Conservation (phyloP, 2,888 invertebrate species). For the Rosalia funebris region DNA sequence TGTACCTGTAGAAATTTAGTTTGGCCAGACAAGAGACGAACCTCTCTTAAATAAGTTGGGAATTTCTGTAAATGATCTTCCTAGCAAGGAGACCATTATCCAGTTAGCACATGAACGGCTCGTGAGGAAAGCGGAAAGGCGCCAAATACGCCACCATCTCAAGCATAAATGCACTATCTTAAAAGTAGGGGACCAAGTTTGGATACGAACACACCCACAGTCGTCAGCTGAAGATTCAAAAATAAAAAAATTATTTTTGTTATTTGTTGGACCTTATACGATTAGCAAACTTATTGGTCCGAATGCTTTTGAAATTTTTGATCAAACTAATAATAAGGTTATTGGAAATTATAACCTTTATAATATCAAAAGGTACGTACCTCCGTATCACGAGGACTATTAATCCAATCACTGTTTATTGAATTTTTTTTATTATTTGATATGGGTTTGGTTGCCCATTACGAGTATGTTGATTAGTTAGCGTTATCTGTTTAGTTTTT, state of each 20-base stretch:
- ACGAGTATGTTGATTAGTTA: no score
- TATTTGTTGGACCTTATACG: background rate
- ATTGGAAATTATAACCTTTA: background rate
- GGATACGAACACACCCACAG: constrained; percentile 1
- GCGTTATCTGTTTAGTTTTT: no score
- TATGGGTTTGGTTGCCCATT: no score
- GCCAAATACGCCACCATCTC: background rate
- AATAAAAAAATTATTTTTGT: constrained; percentile 6
- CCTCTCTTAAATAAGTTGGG: background rate
- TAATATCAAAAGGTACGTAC: background rate
- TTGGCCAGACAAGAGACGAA: background rate
- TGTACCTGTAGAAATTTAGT: background rate
- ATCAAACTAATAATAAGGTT: background rate
- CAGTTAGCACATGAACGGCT: background rate
- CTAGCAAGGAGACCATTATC: no score
- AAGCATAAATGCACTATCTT: background rate
- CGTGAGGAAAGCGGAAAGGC: background rate
- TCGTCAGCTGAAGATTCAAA: constrained; percentile 8
- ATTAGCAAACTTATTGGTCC: background rate
- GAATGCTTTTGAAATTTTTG: background rate
- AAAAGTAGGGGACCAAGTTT: background rate
- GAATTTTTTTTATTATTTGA: no score
- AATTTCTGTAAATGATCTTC: background rate
- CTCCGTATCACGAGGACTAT: background rate
- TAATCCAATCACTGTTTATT: background rate